Evolutionary conservation across 2,888 invertebrate genomes (phyloP).

Genomic region (Pristionchus japonicus): DNA sequence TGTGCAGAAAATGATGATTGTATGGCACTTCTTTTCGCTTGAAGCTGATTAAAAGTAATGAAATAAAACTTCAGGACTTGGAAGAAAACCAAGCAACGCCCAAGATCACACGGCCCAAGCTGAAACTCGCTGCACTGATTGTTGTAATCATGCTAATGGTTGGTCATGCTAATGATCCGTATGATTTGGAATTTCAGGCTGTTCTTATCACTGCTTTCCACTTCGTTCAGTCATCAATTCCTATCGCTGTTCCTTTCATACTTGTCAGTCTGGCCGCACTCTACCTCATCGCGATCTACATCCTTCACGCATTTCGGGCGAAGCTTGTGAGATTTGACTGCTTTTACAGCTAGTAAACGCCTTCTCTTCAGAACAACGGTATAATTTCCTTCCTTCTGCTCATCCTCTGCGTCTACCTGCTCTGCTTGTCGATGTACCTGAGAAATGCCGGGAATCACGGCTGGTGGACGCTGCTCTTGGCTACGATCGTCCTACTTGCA

Average conservation of each 20-base stretch:
- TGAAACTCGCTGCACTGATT: neutral
- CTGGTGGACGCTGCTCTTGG: neutral
- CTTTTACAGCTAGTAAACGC: too few relatives aligned
- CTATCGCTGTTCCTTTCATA: neutral
- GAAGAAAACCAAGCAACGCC: too few relatives aligned
- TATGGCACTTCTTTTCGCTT: too few relatives aligned
- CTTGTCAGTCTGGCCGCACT: neutral
- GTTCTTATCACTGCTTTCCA: neutral
- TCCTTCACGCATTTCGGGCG: neutral
- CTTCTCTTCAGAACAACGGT: too few relatives aligned
- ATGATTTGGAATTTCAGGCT: neutral
- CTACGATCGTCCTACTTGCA: neutral
- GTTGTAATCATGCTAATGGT: neutral
- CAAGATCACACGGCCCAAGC: too few relatives aligned
- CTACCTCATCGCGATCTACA: neutral
- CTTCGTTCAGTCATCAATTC: neutral
- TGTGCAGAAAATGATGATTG: too few relatives aligned
- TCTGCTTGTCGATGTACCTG: neutral
- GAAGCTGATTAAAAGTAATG: too few relatives aligned
- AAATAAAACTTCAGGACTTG: too few relatives aligned
- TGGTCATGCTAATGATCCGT: neutral
- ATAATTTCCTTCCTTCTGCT: neutral
- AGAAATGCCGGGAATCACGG: neutral
- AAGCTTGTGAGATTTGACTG: neutral
- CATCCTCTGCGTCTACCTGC: neutral